phyloP scores from a whole-genome alignment of 2,113 vertebrate genomes.

The Eudyptes chrysolophus region DNA sequence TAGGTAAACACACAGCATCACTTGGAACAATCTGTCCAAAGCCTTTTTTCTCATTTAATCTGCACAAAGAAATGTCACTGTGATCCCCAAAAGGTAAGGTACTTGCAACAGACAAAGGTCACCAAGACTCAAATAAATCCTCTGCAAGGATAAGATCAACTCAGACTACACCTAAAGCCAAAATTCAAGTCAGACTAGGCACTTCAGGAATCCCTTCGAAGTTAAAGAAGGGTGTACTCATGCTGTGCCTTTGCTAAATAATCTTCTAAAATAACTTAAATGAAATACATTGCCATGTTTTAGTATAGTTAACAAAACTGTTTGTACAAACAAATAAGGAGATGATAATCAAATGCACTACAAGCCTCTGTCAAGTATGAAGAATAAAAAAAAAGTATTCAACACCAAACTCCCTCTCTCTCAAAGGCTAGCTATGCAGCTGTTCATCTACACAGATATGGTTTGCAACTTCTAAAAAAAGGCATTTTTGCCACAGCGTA shows the following conservation, averaged over 20 bases:
- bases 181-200: not conserved
- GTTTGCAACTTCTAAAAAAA: slow-evolving; percentile 44
- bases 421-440: not conserved
- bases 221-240: not conserved
- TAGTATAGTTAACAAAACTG: not conserved
- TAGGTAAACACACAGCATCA: not conserved
- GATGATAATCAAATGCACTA: not conserved
- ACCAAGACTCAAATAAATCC: not conserved
- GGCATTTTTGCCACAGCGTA: slow-evolving; percentile 14
- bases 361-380: not conserved
- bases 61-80: not conserved
- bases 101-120: not conserved
- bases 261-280: not conserved
- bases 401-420: not conserved
- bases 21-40: not conserved
- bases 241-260: not conserved
- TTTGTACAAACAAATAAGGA: not conserved
- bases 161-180: not conserved
- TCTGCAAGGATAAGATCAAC: not conserved
- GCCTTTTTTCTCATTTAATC: not conserved
- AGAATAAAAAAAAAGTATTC: not conserved
- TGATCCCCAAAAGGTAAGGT: not conserved
- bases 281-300: not conserved
- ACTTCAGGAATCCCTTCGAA: not conserved
- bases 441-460: not conserved